Evolutionary conservation across 2,797 vertebrate genomes (phyloP).

Genomic region (Pangasius krempfi): DNA sequence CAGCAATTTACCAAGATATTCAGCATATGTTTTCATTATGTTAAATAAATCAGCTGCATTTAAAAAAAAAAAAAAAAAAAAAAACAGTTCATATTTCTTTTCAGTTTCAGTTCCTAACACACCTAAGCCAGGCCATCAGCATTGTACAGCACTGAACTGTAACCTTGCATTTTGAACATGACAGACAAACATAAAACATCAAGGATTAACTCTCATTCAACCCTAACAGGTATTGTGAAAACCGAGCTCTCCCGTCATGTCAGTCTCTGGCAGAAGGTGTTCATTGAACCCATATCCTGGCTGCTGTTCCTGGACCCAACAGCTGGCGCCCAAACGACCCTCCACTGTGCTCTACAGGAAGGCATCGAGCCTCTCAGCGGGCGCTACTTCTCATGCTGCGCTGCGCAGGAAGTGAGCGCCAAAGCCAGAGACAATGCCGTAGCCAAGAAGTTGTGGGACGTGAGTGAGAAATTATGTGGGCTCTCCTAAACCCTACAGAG

Average conservation of each 20-base stretch:
- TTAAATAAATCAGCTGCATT: neutral
- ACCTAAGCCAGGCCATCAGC: neutral
- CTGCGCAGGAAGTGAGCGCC: conserved; percentile 58
- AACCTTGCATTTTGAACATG: neutral
- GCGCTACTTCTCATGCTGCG: conserved; percentile 72
- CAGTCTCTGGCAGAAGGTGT: conserved; percentile 73
- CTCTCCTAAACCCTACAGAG: conserved; percentile 54
- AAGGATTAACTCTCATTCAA: neutral
- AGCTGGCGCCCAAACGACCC: conserved; percentile 74
- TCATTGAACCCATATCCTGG: conserved; percentile 70
- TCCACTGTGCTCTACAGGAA: conserved; percentile 76
- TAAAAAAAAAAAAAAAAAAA: no score
- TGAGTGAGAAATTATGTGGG: conserved; percentile 72
- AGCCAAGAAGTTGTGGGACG: conserved; percentile 74
- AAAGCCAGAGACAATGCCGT: conserved; percentile 63
- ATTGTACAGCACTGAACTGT: neutral
- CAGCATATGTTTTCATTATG: neutral
- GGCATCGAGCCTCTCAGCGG: conserved; percentile 74
- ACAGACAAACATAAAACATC: neutral
- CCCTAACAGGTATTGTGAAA: conserved; percentile 68
- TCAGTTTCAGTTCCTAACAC: no score
- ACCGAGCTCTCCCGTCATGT: conserved; percentile 72
- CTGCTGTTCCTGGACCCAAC: conserved; percentile 74
- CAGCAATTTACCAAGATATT: neutral
- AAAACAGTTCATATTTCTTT: neutral